A percentile compares a stretch with the other conserved stretches of the same genome.
phyloP scores from a whole-genome alignment of 2,113 vertebrate species.

The Recurvirostra avosetta region DNA sequence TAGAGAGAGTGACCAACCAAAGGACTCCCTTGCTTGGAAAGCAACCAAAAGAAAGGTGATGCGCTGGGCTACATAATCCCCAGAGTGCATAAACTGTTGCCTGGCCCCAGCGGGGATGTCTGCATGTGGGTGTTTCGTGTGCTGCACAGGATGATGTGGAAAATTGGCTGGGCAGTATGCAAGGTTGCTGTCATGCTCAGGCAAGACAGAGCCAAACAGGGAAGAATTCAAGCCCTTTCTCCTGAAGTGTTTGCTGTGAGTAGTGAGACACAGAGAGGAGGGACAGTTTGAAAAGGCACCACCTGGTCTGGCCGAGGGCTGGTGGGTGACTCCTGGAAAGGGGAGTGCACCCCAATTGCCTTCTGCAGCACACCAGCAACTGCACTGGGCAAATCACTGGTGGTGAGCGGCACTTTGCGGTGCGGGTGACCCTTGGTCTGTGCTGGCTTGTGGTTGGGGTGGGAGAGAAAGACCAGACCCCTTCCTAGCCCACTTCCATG shows the following conservation, averaged over 20 bases:
- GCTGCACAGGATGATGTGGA: not conserved
- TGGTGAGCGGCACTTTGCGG: rapidly evolving
- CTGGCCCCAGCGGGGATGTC: not conserved
- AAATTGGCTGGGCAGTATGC: rapidly evolving
- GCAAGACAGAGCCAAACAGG: not conserved
- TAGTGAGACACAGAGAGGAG: not conserved
- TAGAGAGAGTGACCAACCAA: not conserved
- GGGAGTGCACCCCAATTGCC: rapidly evolving
- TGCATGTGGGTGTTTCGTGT: rapidly evolving
- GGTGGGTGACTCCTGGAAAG: rapidly evolving
- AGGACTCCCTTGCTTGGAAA: not conserved
- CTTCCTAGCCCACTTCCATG: not conserved
- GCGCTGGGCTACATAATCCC: not conserved
- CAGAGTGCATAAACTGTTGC: not conserved
- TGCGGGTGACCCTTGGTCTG: rapidly evolving
- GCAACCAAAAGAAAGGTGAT: not conserved
- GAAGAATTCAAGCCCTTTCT: not conserved
- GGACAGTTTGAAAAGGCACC: not conserved
- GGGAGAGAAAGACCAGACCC: not conserved
- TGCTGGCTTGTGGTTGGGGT: not conserved
- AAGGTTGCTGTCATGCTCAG: not conserved
- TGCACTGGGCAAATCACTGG: rapidly evolving
- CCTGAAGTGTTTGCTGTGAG: rapidly evolving
- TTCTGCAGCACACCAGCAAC: rapidly evolving
- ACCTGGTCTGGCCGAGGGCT: not conserved